A percentile compares a stretch with the other conserved stretches of the same genome.
Evolutionary conservation across 1,140 invertebrate species (phyloP).

Genomic region (Bombus superbus): DNA sequence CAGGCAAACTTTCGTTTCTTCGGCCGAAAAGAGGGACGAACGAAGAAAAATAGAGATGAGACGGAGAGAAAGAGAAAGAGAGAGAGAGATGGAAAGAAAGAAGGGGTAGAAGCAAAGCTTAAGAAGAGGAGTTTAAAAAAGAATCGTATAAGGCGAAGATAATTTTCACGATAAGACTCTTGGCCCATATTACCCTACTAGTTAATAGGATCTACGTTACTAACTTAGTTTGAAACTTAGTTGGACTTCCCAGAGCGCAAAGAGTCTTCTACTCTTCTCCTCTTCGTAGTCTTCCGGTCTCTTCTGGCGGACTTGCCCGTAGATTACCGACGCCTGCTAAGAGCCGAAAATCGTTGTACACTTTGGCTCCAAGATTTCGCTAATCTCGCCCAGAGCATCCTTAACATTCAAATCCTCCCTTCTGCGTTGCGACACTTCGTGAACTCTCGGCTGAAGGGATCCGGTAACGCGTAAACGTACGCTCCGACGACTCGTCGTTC

Average conservation of each 20-base stretch:
- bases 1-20: constrained; percentile 16
- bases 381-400: constrained; percentile 45
- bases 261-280: constrained; percentile 47
- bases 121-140: constrained; percentile 49
- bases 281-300: constrained; percentile 35
- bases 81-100: background rate
- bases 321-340: constrained; percentile 51
- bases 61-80: background rate
- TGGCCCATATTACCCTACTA: constrained; percentile 74
- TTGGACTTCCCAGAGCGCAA: constrained; percentile 66
- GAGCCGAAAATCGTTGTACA: constrained; percentile 55
- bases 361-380: constrained; percentile 54
- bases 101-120: background rate
- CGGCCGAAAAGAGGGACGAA: too few species aligned
- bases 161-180: constrained; percentile 75
- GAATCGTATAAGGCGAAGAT: constrained; percentile 70
- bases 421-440: constrained; percentile 1
- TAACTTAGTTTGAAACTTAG: constrained; percentile 74
- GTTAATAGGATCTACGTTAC: constrained; percentile 76
- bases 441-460: background rate
- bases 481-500: background rate
- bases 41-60: background rate
- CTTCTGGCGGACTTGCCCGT: constrained; percentile 29
- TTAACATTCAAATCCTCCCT: constrained; percentile 32
- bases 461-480: background rate